Evolutionary conservation across 2,113 vertebrate species (phyloP).

Genomic region (Trematocara nigrifrons): DNA sequence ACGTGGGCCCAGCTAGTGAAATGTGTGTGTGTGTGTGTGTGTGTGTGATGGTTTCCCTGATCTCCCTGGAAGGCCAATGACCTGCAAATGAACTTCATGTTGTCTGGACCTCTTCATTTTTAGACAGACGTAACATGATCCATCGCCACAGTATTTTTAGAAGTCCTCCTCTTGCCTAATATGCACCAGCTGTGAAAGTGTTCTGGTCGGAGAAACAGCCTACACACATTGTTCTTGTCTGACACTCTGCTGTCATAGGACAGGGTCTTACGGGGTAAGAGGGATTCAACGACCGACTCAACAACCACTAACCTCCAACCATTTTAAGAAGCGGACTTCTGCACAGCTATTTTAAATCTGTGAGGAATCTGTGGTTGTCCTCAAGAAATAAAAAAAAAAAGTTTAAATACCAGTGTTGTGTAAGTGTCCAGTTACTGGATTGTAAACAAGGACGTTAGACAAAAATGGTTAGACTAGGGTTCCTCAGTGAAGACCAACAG

Average conservation of each 20-base stretch:
- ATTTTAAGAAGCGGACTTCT: neutral
- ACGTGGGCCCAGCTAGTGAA: neutral
- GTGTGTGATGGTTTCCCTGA: slow-evolving; percentile 23
- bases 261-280: slow-evolving; percentile 23
- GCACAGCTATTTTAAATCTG: slow-evolving; percentile 8
- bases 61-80: slow-evolving; percentile 78
- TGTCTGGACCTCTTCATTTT: slow-evolving; percentile 80
- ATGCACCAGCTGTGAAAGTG: slow-evolving; percentile 47
- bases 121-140: slow-evolving; percentile 74
- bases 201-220: neutral
- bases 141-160: slow-evolving; percentile 80
- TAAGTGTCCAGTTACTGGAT: neutral
- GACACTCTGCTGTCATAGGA: neutral
- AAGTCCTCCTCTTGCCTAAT: slow-evolving; percentile 67
- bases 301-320: slow-evolving; percentile 6
- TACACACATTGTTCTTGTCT: slow-evolving; percentile 21
- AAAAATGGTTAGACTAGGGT: neutral
- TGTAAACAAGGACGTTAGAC: neutral
- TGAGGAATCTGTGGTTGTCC: neutral
- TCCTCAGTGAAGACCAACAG: neutral
- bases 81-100: slow-evolving; percentile 74
- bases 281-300: neutral
- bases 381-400: neutral
- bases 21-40: neutral
- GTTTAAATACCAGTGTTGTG: neutral